Evolutionary conservation across 2,113 vertebrate species (phyloP).

Genomic region (Macrotus californicus): DNA sequence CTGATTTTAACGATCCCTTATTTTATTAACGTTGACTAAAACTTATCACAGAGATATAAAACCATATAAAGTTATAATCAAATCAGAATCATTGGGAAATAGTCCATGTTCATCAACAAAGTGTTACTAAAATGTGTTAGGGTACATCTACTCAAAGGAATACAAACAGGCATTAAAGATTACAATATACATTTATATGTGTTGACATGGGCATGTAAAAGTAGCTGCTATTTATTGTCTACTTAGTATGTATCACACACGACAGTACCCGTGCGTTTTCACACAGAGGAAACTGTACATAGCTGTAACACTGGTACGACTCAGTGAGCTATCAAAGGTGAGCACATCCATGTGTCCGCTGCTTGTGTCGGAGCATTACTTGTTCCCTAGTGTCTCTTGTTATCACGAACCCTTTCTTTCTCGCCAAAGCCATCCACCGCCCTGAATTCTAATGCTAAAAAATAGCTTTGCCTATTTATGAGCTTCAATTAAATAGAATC

Average conservation of each 20-base stretch:
- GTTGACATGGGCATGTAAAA: background rate
- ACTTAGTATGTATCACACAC: no score
- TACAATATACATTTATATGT: background rate
- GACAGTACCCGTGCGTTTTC: background rate
- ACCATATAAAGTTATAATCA: background rate
- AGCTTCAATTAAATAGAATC: background rate
- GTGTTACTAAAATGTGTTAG: background rate
- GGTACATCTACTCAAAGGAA: background rate
- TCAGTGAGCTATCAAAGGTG: background rate
- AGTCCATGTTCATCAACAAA: background rate
- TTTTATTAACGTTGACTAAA: conserved; percentile 19
- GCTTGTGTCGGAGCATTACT: background rate
- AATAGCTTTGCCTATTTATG: background rate
- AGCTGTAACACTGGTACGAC: background rate
- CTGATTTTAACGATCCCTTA: background rate
- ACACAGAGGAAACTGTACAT: background rate
- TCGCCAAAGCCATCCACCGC: background rate
- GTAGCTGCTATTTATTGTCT: background rate
- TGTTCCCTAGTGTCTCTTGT: background rate
- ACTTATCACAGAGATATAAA: background rate
- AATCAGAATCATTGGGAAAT: background rate
- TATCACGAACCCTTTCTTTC: background rate
- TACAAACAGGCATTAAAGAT: background rate
- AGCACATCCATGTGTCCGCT: background rate
- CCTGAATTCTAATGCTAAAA: background rate